These are phyloP conservation scores for Coregonus sp. DNA, from an alignment of 2,797 vertebrate species.

Conservation along the genomic window DNA sequence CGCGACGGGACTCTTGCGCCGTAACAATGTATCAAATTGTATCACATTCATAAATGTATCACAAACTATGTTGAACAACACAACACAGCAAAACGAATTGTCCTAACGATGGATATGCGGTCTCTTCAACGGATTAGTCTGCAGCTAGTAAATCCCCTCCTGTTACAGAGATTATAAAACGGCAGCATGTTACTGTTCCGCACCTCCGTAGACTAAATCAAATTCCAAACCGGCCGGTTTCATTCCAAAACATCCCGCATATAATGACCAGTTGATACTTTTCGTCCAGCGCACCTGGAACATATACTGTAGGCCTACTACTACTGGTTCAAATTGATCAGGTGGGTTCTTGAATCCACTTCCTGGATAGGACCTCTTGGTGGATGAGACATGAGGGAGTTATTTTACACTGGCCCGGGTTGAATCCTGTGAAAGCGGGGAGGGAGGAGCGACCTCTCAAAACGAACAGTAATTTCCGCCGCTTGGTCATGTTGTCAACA, in stretches of 20 bases:
- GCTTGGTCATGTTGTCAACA: too few species aligned
- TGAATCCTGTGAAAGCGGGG: too few species aligned
- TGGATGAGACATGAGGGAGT: not conserved
- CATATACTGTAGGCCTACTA: not conserved
- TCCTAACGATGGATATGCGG: not conserved
- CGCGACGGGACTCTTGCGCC: not conserved
- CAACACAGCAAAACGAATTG: not conserved
- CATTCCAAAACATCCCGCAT: not conserved
- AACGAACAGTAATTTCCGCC: too few species aligned
- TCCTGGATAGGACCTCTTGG: slow-evolving; percentile 19
- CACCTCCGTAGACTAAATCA: not conserved
- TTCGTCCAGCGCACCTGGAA: slow-evolving; percentile 7
- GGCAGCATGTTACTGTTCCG: not conserved
- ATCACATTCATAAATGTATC: not conserved
- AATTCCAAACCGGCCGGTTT: not conserved
- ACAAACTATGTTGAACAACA: not conserved
- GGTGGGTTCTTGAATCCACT: slow-evolving; percentile 13
- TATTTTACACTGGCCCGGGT: not conserved
- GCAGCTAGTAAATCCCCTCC: not conserved
- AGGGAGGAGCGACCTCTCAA: too few species aligned
- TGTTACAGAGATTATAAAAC: not conserved
- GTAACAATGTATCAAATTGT: not conserved
- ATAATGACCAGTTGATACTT: not conserved
- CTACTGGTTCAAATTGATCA: not conserved
- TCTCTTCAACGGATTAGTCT: not conserved